Percentiles rank a stretch among this genome's conserved stretches.
These are phyloP conservation scores for Eilema caniola DNA, from an alignment of 2,888 invertebrate species.

Conservation along the genomic window DNA sequence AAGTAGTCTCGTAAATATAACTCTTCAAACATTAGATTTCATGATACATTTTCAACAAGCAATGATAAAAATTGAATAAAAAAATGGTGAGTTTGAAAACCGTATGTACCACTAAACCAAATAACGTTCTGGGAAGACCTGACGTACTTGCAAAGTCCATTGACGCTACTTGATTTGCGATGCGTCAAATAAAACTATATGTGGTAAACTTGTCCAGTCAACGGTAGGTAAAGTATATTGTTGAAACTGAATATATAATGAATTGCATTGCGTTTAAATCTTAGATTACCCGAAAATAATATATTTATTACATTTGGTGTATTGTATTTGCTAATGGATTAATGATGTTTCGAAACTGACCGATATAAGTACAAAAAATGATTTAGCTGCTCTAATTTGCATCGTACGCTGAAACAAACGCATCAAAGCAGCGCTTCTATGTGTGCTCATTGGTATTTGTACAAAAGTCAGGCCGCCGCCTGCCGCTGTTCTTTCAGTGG, in stretches of 20 bases:
- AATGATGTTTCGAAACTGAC: slow-evolving; percentile 29
- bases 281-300: background rate
- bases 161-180: background rate
- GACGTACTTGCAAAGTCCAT: background rate
- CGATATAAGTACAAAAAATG: slow-evolving; percentile 34
- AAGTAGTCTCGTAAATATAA: background rate
- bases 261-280: background rate
- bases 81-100: too few species aligned
- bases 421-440: too few species aligned
- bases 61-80: background rate
- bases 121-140: background rate
- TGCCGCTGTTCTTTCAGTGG: too few species aligned
- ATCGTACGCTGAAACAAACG: slow-evolving; percentile 9
- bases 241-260: background rate
- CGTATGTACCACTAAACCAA: background rate
- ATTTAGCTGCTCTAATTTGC: slow-evolving; percentile 45
- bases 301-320: background rate
- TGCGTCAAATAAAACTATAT: background rate
- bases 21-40: background rate
- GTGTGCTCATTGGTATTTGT: too few species aligned
- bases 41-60: background rate
- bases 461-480: too few species aligned
- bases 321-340: slow-evolving; percentile 24
- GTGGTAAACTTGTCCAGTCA: background rate
- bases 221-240: background rate